Evolutionary conservation across 2,888 invertebrate genomes (phyloP).

Genomic region (Copidosoma aretas): DNA sequence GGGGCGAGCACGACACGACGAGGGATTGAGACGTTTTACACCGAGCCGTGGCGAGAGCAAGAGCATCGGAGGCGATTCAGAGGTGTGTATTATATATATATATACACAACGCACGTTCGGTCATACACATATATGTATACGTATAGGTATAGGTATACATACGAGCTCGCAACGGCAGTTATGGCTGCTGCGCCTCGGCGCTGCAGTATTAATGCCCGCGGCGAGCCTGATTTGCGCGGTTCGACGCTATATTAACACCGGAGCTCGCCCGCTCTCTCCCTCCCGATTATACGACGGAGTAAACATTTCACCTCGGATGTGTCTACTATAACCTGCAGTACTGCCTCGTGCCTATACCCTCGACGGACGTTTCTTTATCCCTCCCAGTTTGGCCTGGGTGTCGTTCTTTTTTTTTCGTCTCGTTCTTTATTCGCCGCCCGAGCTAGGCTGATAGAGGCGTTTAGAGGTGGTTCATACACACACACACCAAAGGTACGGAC

Average conservation of each 20-base stretch:
- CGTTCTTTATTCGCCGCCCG: background rate
- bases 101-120: background rate
- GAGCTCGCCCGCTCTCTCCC: slow-evolving; percentile 2
- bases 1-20: slow-evolving; percentile 20
- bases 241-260: slow-evolving; percentile 35
- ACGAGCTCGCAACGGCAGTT: background rate
- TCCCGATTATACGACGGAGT: slow-evolving; percentile 35
- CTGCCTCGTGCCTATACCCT: too few species aligned
- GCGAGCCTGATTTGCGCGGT: slow-evolving; percentile 38
- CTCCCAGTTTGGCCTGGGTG: too few species aligned
- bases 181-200: slow-evolving; percentile 8
- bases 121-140: background rate
- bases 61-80: background rate
- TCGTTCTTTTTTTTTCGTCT: too few species aligned
- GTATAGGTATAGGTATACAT: background rate
- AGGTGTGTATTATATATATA: background rate
- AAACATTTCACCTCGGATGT: slow-evolving; percentile 37
- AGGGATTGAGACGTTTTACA: slow-evolving; percentile 46
- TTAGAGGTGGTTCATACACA: slow-evolving; percentile 23
- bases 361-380: too few species aligned
- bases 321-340: slow-evolving; percentile 3
- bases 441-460: slow-evolving; percentile 7
- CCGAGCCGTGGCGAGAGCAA: slow-evolving; percentile 3
- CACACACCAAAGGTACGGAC: background rate
- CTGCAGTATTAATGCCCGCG: slow-evolving; percentile 37